Base-by-base conservation (phyloP, 2,888 invertebrate species). In the Rugalucina vietnamica region DNA sequence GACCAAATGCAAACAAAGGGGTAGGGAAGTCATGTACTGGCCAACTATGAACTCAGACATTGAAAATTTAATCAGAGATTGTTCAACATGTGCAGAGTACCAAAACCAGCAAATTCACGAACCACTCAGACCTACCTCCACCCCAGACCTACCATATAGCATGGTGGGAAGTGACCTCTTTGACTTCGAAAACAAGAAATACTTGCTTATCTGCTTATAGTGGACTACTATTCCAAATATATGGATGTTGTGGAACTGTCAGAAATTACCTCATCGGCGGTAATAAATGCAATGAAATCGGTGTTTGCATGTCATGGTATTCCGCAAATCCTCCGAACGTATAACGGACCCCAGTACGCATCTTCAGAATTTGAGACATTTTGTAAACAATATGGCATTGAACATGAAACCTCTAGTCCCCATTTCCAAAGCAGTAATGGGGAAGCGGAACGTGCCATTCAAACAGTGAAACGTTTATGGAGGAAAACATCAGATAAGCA, bases 371-470 rank as follows among this genome's bases (percentile, higher is more conserved):
- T 84, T 24, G 76, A 74, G 39, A 43, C 70, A 21, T 88, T 88
- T 50, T 82, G 80, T 73, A 70, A 82, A 36, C 29, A 34, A 1
- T 81, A 79, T 32, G 84, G 79, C 36, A 88, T 91, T 27, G 54
- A 79, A 27, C 89, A 89, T 77, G 79, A 81, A 36, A 89, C 85
- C 0, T 88, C 87, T 5, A 88, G 88, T 76, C 89, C 89, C 21
- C 81, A 88, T 71, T 90, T 85, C 39, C 87, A 89, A 57, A 79
- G 78, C 37, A 76, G 82, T 5, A 89, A 89, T 74, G 87, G 87
- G n/a, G 89, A 87, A 76, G 90, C 90, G 0, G 89, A 90, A 80
- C 39, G 89, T 75, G 89, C 89, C 3, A 80, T 90, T n/a, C 89
- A 90, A 70, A 89, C 85, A 14, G 86, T 88, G 0, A 90, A 90